phyloP scores from a whole-genome alignment of 2,888 invertebrate species.

The Panzeria rudis region DNA sequence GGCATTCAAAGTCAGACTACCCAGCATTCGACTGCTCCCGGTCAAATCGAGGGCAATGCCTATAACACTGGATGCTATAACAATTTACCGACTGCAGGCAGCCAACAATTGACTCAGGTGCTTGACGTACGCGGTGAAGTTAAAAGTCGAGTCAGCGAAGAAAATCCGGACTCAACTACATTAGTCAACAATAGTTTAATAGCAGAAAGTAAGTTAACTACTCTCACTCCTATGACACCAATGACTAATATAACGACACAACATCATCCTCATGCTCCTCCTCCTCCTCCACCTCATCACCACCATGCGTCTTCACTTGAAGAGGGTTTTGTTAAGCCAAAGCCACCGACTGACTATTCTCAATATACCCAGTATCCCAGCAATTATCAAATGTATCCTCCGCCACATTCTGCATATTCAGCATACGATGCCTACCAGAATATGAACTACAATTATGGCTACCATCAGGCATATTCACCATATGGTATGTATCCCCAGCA shows the following conservation, averaged over 20 bases:
- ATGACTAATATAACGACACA: conserved; percentile 83
- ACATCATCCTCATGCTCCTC: conserved; percentile 75
- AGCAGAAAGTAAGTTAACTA: conserved; percentile 83
- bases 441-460: conserved; percentile 84
- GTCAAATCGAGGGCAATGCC: conserved; percentile 72
- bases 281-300: conserved; percentile 75
- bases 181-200: conserved; percentile 85
- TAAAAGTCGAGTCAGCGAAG: conserved; percentile 85
- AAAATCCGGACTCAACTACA: conserved; percentile 91
- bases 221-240: conserved; percentile 83
- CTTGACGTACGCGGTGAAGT: conserved; percentile 80
- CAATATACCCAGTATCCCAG: conserved; percentile 83
- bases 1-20: conserved; percentile 54
- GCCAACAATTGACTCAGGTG: conserved; percentile 76
- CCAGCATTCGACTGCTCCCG: conserved; percentile 62
- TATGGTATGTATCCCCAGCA: conserved; percentile 84
- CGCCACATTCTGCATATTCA: conserved; percentile 83
- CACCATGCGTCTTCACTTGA: conserved; percentile 76
- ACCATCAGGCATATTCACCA: conserved; percentile 83
- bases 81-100: conserved; percentile 77
- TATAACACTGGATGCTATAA: conserved; percentile 78
- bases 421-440: conserved; percentile 84
- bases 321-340: conserved; percentile 84
- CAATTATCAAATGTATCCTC: conserved; percentile 83
- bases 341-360: conserved; percentile 82